Conservation (phyloP, 2,797 vertebrate genomes). For the Lithobates pipiens region DNA sequence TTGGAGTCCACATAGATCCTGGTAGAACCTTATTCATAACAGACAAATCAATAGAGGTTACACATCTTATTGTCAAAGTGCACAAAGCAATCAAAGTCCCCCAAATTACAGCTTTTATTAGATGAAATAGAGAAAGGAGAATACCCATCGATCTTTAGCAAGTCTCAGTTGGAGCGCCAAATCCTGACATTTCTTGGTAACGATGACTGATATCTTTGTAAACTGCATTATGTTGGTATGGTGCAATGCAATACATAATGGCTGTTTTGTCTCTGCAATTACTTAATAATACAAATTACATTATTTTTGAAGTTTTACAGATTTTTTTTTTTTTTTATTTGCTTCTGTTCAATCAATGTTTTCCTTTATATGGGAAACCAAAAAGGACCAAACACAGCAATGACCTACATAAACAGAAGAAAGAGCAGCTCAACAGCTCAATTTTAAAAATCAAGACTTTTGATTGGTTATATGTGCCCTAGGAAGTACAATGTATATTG, state of each 20-base stretch:
- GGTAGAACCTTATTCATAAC: constrained; percentile 36
- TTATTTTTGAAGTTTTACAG: not conserved
- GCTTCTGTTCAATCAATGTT: not conserved
- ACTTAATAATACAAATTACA: constrained; percentile 4
- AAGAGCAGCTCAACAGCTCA: not conserved
- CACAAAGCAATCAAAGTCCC: constrained; percentile 55
- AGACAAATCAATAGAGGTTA: constrained; percentile 52
- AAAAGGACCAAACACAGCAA: not conserved
- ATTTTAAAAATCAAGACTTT: not conserved
- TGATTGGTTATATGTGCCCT: not conserved
- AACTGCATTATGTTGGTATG: constrained; percentile 16
- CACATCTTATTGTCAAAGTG: constrained; percentile 54
- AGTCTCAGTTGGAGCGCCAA: constrained; percentile 5
- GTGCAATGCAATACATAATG: not conserved
- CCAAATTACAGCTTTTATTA: constrained; percentile 58
- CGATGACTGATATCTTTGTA: constrained; percentile 52
- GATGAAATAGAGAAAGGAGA: constrained; percentile 55
- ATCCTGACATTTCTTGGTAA: constrained; percentile 43
- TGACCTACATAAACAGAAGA: not conserved
- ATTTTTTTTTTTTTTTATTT: not conserved
- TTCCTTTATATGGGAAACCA: not conserved
- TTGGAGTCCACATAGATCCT: constrained; percentile 28
- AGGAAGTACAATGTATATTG: not conserved
- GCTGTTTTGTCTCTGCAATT: not conserved
- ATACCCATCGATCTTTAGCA: constrained; percentile 41